Conservation (phyloP, 2,888 invertebrate genomes). For the Amphiduros pacificus region DNA sequence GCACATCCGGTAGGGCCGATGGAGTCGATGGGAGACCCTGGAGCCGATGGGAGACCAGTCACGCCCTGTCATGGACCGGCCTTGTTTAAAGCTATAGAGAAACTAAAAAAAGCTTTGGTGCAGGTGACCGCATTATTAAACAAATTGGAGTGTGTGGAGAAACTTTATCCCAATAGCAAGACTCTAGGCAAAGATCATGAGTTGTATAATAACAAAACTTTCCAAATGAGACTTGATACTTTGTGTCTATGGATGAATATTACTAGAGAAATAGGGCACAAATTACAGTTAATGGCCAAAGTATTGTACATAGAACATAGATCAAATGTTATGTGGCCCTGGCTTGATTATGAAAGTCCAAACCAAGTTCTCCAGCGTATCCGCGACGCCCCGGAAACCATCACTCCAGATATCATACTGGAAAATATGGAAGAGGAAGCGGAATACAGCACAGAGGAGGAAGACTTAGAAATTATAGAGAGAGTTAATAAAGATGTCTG, state of each 20-base stretch:
- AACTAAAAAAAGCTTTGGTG: constrained; percentile 74
- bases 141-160: constrained; percentile 75
- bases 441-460: constrained; percentile 1
- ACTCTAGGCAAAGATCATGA: constrained; percentile 78
- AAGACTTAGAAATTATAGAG: not conserved
- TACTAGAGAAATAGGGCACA: constrained; percentile 79
- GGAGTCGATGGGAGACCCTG: not conserved
- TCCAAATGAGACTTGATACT: constrained; percentile 73
- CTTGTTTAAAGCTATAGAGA: constrained; percentile 61
- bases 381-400: constrained; percentile 3
- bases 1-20: not conserved
- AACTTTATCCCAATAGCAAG: constrained; percentile 81
- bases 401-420: not conserved
- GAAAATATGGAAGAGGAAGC: not conserved
- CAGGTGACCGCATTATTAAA: constrained; percentile 75
- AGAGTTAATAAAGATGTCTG: constrained; percentile 8
- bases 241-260: constrained; percentile 92
- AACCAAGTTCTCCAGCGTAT: constrained; percentile 15
- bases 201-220: constrained; percentile 68
- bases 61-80: not conserved
- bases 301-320: constrained; percentile 42
- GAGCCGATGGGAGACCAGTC: not conserved
- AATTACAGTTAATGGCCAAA: constrained; percentile 69
- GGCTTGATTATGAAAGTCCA: constrained; percentile 38
- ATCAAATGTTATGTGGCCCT: constrained; percentile 50